Conservation (phyloP, 1,140 invertebrate species). For the Drosophila paulistorum region DNA sequence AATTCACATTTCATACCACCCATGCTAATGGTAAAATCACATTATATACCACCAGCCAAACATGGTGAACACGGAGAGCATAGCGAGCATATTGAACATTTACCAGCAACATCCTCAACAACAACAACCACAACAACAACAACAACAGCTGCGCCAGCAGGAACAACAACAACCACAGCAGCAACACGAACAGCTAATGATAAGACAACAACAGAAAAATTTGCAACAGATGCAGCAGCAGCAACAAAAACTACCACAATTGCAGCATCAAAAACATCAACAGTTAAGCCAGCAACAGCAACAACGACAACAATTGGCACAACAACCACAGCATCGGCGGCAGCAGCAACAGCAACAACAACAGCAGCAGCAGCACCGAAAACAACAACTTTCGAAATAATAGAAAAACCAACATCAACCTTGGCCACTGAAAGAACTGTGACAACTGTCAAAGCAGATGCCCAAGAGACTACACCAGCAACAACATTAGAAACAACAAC, state of each 20-base stretch:
- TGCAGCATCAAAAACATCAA: slow-evolving; percentile 10
- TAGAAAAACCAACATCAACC: slow-evolving; percentile 5
- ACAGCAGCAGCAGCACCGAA: slow-evolving; percentile 2
- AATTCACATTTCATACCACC: slow-evolving; percentile 82
- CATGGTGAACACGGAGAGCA: slow-evolving; percentile 55
- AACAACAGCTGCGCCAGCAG: slow-evolving; percentile 16
- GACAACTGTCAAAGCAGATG: slow-evolving; percentile 25
- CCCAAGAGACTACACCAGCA: slow-evolving; percentile 18
- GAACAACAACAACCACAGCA: slow-evolving; percentile 14
- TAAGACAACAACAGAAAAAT: slow-evolving; percentile 13
- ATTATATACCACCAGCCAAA: slow-evolving; percentile 75
- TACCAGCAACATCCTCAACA: slow-evolving; percentile 26
- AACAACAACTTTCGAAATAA: slow-evolving; percentile 25
- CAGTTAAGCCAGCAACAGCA: slow-evolving; percentile 17
- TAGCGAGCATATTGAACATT: slow-evolving; percentile 30
- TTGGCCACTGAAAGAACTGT: slow-evolving; percentile 23
- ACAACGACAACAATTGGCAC: slow-evolving; percentile 34
- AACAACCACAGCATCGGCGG: slow-evolving; percentile 23
- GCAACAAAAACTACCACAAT: slow-evolving; percentile 6
- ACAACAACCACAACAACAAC: background rate
- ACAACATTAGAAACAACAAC: slow-evolving; percentile 29
- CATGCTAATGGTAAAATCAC: slow-evolving; percentile 80
- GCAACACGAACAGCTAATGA: slow-evolving; percentile 8
- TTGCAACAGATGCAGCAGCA: slow-evolving; percentile 13
- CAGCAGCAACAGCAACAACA: slow-evolving; percentile 16